A percentile compares a stretch with the other conserved stretches of the same genome.
phyloP scores from a whole-genome alignment of 2,113 vertebrate genomes.

The Thryonomys swinderianus region DNA sequence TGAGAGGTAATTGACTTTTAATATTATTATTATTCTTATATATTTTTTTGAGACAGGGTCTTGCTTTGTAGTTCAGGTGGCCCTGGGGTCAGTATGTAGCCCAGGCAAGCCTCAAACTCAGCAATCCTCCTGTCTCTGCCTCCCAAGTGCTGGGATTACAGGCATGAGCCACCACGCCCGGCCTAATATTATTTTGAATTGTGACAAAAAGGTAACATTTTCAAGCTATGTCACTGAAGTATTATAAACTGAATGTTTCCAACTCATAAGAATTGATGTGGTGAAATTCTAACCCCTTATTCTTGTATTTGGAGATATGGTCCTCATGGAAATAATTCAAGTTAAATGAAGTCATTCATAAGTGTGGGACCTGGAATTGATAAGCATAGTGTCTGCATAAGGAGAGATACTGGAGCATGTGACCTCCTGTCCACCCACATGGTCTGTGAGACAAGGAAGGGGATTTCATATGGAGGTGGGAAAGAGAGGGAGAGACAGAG shows the following conservation, averaged over 20 bases:
- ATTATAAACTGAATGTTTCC: not conserved
- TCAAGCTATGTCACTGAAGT: not conserved
- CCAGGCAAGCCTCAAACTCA: no score
- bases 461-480: not conserved
- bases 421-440: fast-evolving
- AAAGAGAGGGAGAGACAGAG: not conserved
- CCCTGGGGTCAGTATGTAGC: no score
- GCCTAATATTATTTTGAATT: no score
- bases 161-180: no score
- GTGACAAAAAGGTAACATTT: not conserved
- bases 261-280: not conserved
- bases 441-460: not conserved
- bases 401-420: not conserved
- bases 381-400: not conserved
- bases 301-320: not conserved
- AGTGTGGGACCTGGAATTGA: not conserved
- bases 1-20: constrained; percentile 13
- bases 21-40: no score
- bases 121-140: no score
- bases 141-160: no score
- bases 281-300: not conserved
- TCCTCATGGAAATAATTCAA: not conserved
- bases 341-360: not conserved
- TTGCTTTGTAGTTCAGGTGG: no score
- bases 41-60: no score